A percentile compares a stretch with the other conserved stretches of the same genome.
Conservation (phyloP, 1,140 invertebrate genomes). For the Drusus annulatus region DNA sequence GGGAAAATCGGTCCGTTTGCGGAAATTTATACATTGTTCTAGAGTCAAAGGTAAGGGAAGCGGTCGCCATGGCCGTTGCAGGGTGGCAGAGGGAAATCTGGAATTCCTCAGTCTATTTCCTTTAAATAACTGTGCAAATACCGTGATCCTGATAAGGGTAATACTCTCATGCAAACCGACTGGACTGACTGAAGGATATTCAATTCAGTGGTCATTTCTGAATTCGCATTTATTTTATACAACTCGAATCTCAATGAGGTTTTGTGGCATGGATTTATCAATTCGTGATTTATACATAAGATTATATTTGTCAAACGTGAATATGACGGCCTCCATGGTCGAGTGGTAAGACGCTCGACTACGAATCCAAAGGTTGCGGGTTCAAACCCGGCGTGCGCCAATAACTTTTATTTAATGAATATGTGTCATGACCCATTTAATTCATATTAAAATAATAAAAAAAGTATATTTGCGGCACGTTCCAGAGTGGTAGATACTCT, state of each 20-base stretch:
- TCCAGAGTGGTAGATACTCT: too few relatives aligned
- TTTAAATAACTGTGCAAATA: constrained; percentile 51
- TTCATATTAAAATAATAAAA: too few relatives aligned
- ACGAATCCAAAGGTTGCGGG: too few relatives aligned
- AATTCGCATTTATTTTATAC: constrained; percentile 27
- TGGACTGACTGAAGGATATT: constrained; percentile 46
- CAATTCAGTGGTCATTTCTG: constrained; percentile 30
- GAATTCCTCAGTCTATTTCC: constrained; percentile 54
- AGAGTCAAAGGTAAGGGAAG: constrained; percentile 55
- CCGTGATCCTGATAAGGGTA: constrained; percentile 47
- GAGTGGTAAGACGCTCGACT: too few relatives aligned
- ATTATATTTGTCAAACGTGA: background rate
- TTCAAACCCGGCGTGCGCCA: too few relatives aligned
- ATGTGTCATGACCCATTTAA: too few relatives aligned
- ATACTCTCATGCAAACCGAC: constrained; percentile 29
- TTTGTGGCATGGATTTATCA: constrained; percentile 11
- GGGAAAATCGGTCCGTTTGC: constrained; percentile 45
- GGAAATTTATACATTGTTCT: constrained; percentile 59
- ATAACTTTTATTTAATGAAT: too few relatives aligned
- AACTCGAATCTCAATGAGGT: background rate
- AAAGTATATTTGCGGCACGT: too few relatives aligned
- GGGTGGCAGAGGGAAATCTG: constrained; percentile 47
- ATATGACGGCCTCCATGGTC: too few relatives aligned
- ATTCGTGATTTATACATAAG: background rate
- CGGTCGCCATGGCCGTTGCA: constrained; percentile 53